Base-by-base conservation (phyloP, 1,140 invertebrate genomes). In the Trissolcus basalis region DNA sequence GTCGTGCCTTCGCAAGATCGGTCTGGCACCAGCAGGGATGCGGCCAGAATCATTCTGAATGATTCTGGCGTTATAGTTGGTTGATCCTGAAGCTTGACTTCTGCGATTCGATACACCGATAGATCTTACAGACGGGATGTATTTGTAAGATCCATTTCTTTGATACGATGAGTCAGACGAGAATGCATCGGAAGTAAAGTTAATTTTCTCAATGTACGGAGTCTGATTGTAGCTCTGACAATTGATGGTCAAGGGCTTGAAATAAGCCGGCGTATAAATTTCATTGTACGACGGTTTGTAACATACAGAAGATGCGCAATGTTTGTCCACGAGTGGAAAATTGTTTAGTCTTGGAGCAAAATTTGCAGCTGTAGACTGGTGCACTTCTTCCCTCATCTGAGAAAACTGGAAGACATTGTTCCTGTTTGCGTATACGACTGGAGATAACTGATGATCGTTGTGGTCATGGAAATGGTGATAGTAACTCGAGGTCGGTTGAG, bases 21-120 rank as follows among this genome's bases (percentile, higher is more conserved):
- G 64, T 32, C 64, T 51, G 0, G 64, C 64, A 1, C 64, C 64
- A 6, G 64, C 54, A 36, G 64, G 64, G 27, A 68, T 68, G 10
- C 59, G 58, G 14, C 51, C 55, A 15, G 45, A 19, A 11, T 59
- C 10, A 27, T 59, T 59, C 32, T 51, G 39, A 12, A 68, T 33
- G 2, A 53, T 36, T 4, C 64, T 47, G 36, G 12, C 0, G 4
- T 9, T 47, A 54, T 54, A 68, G 19, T 15, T 59, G 0, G 4
- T 13, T 10, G 13, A 7, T 4, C 0, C 9, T 0, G 11, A 12
- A 0, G 0, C 5, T 2, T 58, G 41, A n/a, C 6, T 67, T 50
- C 15, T 65, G 4, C 51, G 43, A 19, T 49, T 54, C 9, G 33
- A 9, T 1, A 43, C 7, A 1, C 63, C 53, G n/a, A 50, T 15